Base-by-base conservation (phyloP, 2,113 vertebrate genomes). In the Andinoacara biseriatus region DNA sequence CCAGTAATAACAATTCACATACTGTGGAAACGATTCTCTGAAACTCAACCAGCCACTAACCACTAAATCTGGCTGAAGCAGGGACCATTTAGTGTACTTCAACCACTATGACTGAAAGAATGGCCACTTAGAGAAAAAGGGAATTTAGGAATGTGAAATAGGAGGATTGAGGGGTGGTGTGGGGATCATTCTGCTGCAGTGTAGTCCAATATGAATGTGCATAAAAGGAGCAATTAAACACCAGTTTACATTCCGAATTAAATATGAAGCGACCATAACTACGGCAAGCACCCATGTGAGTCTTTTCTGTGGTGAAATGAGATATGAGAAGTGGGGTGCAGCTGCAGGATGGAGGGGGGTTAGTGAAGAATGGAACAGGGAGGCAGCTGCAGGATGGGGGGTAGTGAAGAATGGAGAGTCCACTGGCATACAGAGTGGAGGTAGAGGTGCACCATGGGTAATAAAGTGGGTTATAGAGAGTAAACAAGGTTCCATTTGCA, bases 231-330 rank as follows among this genome's bases (percentile, higher is more conserved):
- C 18, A 58, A 31, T 75, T 59, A 82, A 82, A 77, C 74, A 86
- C 15, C 57, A 24, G 74, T 81, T 85, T 74, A 35, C 14, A 33
- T 58, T 74, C 35, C 33, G 62, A 65, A 61, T 17, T 17, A 20
- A 56, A 83, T 62, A 78, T 15, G 77, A 76, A 78, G 57, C 52
- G 83, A 18, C 29, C 13, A 52, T 31, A 72, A 85, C 82, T 59
- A 56, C 78, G 58, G 74, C 63, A 49, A 69, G 22, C 24, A n/a
- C 61, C 31, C 15, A 17, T 61, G 31, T 38, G 80, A 18, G 38
- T 38, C 49, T 61, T n/a, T 49, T 46, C 78, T n/a, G 78, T 15
- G 58, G 62, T 52, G 58, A 63, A 74, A 77, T 26, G 49, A 72
- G 80, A 83, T 49, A 72, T 63, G 75, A 75, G 43, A 76, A 74